Conservation (phyloP, 2,113 vertebrate genomes). For the Tachysurus vachellii region DNA sequence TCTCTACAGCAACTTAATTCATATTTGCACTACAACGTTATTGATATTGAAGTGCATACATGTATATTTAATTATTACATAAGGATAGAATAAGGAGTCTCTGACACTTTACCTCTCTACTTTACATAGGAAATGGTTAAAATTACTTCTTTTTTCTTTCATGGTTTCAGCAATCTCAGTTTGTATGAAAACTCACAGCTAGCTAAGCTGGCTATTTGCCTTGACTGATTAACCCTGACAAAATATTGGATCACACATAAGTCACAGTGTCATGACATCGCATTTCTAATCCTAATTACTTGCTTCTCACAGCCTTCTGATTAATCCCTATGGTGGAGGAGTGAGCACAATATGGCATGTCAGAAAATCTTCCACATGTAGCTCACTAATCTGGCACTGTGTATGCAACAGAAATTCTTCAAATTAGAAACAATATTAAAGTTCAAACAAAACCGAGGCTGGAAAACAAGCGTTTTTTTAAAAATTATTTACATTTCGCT, state of each 20-base stretch:
- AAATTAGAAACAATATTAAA: not conserved
- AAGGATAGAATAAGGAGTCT: not conserved
- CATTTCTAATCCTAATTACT: conserved; percentile 1
- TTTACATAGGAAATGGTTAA: not conserved
- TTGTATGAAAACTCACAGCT: not conserved
- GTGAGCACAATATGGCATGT: not conserved
- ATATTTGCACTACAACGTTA: not conserved
- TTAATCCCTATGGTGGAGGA: not conserved
- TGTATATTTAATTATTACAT: not conserved
- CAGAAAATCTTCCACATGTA: not conserved
- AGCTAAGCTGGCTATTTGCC: not conserved
- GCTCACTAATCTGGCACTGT: too few species aligned
- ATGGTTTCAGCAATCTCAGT: not conserved
- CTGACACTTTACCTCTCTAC: not conserved
- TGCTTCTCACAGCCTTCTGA: not conserved
- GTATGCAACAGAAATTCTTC: too few species aligned
- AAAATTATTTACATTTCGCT: too few species aligned
- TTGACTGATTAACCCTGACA: not conserved
- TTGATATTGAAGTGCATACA: not conserved
- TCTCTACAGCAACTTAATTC: not conserved
- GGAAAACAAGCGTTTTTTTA: not conserved
- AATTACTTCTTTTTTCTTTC: not conserved
- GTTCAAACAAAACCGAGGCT: not conserved
- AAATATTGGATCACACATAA: not conserved
- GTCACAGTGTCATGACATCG: not conserved